These are phyloP conservation scores for Ianthella basta DNA, from an alignment of 37 sponge, comb jelly and placozoan genomes.

Conservation along the genomic window DNA sequence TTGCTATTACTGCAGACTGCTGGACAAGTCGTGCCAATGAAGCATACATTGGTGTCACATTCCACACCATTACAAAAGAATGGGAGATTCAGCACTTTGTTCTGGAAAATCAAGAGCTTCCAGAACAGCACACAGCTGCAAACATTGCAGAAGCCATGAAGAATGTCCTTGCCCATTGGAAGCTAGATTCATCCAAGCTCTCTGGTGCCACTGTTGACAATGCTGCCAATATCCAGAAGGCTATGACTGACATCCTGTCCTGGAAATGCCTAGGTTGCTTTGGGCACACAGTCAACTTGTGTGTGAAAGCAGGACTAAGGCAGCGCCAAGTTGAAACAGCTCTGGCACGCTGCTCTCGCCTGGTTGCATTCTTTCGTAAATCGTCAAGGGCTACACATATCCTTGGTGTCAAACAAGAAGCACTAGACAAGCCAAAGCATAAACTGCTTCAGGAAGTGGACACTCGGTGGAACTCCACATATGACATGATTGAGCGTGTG, in stretches of 20 bases:
- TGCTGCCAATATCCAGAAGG: conserved; percentile 20
- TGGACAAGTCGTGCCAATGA: conserved; percentile 45
- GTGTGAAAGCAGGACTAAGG: conserved; percentile 21
- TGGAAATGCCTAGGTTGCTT: conserved; percentile 23
- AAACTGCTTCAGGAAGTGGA: conserved; percentile 40
- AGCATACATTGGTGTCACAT: conserved; percentile 42
- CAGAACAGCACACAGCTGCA: conserved; percentile 36
- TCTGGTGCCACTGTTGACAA: conserved; percentile 34
- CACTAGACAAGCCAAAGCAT: background rate
- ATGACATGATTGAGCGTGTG: conserved; percentile 30
- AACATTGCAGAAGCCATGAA: conserved; percentile 24
- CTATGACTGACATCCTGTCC: background rate
- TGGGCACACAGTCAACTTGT: conserved; percentile 29
- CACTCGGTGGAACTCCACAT: conserved; percentile 51
- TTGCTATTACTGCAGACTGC: conserved; percentile 38
- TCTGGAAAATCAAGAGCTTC: conserved; percentile 38
- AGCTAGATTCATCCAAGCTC: background rate
- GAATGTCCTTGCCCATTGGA: conserved; percentile 20
- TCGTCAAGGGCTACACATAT: conserved; percentile 18
- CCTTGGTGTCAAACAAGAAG: conserved; percentile 27
- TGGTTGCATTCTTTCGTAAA: conserved; percentile 38
- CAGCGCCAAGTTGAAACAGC: conserved; percentile 19
- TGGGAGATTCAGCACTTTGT: conserved; percentile 12
- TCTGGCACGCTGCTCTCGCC: conserved; percentile 25
- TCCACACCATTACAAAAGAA: conserved; percentile 11